Evolutionary conservation across 2,888 invertebrate genomes (phyloP), one percentile per base, ranked within the genome.

Genomic region (Tolmerus cingulatus): DNA sequence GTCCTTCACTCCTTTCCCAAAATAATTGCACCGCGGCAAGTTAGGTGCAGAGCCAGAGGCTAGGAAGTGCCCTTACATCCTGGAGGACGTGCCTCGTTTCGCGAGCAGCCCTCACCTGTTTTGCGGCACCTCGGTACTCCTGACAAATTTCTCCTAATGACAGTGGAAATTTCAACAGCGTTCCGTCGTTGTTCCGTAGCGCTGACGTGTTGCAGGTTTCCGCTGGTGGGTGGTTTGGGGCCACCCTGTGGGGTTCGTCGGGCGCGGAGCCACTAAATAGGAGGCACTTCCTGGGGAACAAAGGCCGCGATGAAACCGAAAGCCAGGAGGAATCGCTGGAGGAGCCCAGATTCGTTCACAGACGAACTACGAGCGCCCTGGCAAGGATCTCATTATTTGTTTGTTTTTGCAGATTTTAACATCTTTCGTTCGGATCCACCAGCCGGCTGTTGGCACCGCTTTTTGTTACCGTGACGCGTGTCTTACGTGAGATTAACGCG

Each of bases 351-450:
- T 55, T 34, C 12, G 30, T 5, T 55, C 30, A 19, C 30, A 30
- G 23, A 82, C 55, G 37, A 37, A 82, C 82, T 82, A 57, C 5
- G 51, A 51, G 43, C 16, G 74, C 9, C 30, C 30, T 85, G 46
- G 27, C 19, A 74, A 85, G 85, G 85, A 85, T 74, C 74, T 85
- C 85, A 85, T 85, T 85, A 85, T 85, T 85, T 85, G 85, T 85
- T 85, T 85, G 85, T 74, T 74, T 40, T 46, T 74, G 8, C 30
- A 40, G 27, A n/a, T 76, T 76, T 76, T 76, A 37, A 37, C 40
- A 14, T 76, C 76, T 74, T 74, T 74, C 51, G 51, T n/a, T 46
- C 40, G 43, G 43, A 66, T 66, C 46, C 40, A n/a, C 51, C 57
- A 57, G 16, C 30, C 55, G 55, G 27, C 55, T 34, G 57, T 19